Percentiles rank a stretch among this genome's conserved stretches.
phyloP scores from a whole-genome alignment of 2,797 vertebrate genomes.

The Balearica regulorum region DNA sequence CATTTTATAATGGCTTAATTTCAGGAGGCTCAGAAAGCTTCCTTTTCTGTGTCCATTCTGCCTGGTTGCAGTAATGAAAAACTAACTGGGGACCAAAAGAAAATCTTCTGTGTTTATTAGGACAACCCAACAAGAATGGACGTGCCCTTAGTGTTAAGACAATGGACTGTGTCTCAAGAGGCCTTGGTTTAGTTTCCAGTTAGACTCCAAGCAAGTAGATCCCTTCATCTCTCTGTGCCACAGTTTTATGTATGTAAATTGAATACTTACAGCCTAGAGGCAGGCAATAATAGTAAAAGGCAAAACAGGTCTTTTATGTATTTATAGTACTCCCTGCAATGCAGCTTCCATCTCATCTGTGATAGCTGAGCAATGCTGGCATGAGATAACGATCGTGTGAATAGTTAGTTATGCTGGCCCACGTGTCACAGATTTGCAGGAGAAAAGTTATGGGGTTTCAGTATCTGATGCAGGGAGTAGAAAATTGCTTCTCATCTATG shows the following conservation, averaged over 20 bases:
- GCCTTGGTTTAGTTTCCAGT: neutral
- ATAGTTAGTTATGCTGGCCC: neutral
- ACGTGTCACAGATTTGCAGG: neutral
- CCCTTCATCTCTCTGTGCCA: neutral
- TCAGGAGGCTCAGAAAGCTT: neutral
- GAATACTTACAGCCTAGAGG: neutral
- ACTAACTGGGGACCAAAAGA: neutral
- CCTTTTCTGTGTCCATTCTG: neutral
- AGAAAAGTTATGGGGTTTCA: neutral
- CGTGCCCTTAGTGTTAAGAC: neutral
- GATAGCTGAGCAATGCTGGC: neutral
- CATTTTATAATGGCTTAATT: neutral
- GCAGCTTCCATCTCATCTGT: neutral
- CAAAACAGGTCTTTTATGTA: neutral
- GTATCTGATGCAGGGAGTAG: too few species aligned
- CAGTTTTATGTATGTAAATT: neutral
- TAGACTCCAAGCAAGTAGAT: neutral
- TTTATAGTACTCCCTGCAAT: neutral
- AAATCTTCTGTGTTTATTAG: neutral
- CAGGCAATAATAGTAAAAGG: neutral
- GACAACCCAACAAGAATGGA: neutral
- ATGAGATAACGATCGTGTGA: neutral
- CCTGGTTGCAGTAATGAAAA: neutral
- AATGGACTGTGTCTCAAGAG: neutral
- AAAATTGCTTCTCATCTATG: neutral